Conservation (phyloP, 2,797 vertebrate species). For the Phrynocephalus guinanensis region DNA sequence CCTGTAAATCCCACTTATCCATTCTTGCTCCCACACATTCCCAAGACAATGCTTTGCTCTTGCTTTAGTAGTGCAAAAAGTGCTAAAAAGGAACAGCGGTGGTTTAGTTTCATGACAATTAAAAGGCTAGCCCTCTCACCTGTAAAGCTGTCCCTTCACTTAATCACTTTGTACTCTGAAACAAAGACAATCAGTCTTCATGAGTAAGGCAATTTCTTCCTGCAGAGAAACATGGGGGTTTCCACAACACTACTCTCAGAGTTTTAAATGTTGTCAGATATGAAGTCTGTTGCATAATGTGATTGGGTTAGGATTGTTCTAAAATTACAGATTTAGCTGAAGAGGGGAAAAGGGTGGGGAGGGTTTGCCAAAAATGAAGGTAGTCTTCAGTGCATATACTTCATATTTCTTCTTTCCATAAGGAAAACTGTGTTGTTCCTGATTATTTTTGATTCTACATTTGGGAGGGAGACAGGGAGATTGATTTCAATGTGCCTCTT, state of each 20-base stretch:
- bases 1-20: constrained; percentile 62
- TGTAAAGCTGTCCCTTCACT: constrained; percentile 52
- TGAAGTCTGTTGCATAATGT: constrained; percentile 52
- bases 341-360: not conserved
- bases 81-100: constrained; percentile 37
- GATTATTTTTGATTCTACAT: not conserved
- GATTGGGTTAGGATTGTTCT: constrained; percentile 58
- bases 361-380: constrained; percentile 51
- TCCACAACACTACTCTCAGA: constrained; percentile 61
- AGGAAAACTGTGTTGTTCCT: constrained; percentile 37
- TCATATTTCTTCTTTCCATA: constrained; percentile 49
- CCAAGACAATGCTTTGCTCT: constrained; percentile 51
- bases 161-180: constrained; percentile 36
- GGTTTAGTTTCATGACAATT: constrained; percentile 57
- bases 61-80: constrained; percentile 24
- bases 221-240: constrained; percentile 66
- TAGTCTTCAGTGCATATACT: constrained; percentile 54
- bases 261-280: constrained; percentile 65
- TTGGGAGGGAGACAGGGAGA: not conserved
- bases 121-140: constrained; percentile 49
- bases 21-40: constrained; percentile 55
- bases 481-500: too few relatives aligned
- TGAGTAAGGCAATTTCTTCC: constrained; percentile 64
- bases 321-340: constrained; percentile 34
- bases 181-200: constrained; percentile 60